Conservation (phyloP, 2,888 invertebrate species). For the Drosophila nr. perissopoda region DNA sequence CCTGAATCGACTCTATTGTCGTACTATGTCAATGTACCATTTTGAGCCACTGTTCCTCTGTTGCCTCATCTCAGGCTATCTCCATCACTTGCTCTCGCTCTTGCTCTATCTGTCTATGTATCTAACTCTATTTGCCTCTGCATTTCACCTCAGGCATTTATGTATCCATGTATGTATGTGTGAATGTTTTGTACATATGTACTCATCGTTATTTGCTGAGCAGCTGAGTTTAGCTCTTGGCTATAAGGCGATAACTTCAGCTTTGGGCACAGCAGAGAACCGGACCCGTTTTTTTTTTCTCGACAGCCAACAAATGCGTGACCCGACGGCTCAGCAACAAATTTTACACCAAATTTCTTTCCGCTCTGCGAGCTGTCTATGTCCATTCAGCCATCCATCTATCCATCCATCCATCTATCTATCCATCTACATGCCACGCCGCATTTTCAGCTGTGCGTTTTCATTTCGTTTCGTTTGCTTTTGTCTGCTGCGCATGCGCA, state of each 20-base stretch:
- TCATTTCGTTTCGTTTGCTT: slow-evolving; percentile 54
- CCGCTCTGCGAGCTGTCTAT: slow-evolving; percentile 46
- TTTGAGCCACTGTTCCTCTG: slow-evolving; percentile 38
- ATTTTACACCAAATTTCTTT: slow-evolving; percentile 70
- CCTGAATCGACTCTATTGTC: slow-evolving; percentile 24
- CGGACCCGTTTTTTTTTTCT: slow-evolving; percentile 34
- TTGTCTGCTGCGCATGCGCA: slow-evolving; percentile 46
- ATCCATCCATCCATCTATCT: slow-evolving; percentile 39
- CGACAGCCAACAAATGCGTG: slow-evolving; percentile 59
- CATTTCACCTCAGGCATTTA: slow-evolving; percentile 67
- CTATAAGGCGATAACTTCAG: slow-evolving; percentile 10
- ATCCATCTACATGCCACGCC: slow-evolving; percentile 45
- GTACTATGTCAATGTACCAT: slow-evolving; percentile 61
- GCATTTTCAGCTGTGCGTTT: slow-evolving; percentile 45
- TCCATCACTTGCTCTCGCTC: slow-evolving; percentile 3
- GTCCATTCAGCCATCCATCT: slow-evolving; percentile 27
- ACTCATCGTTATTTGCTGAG: slow-evolving; percentile 60
- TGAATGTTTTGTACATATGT: slow-evolving; percentile 14
- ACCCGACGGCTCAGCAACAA: slow-evolving; percentile 60
- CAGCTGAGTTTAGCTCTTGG: slow-evolving; percentile 39
- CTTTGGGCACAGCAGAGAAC: not conserved
- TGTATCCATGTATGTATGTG: slow-evolving; percentile 5
- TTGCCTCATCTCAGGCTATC: slow-evolving; percentile 1
- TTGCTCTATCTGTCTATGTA: slow-evolving; percentile 3
- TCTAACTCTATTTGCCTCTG: slow-evolving; percentile 31